Evolutionary conservation across 2,888 invertebrate genomes (phyloP).

Genomic region (Erebia aethiops): DNA sequence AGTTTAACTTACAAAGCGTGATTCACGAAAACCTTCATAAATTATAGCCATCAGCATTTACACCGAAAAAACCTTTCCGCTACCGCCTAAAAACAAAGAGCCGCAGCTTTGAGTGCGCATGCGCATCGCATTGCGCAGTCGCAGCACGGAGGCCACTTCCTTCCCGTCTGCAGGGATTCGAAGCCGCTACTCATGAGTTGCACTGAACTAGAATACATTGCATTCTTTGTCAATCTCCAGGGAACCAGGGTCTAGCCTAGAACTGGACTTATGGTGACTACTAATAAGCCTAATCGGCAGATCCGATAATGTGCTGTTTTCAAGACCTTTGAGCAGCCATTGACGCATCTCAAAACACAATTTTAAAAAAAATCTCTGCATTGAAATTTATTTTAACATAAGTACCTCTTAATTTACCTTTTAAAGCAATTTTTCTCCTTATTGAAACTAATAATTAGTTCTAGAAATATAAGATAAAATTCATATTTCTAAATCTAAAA

Average conservation of each 20-base stretch:
- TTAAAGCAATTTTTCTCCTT: no score
- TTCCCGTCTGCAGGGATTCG: slow-evolving; percentile 69
- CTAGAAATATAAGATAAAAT: no score
- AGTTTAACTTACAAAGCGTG: neutral
- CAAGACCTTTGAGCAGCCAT: no score
- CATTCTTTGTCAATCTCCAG: slow-evolving; percentile 17
- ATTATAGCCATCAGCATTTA: slow-evolving; percentile 2
- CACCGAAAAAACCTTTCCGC: slow-evolving; percentile 17
- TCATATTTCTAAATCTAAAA: no score
- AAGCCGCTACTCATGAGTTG: slow-evolving; percentile 20
- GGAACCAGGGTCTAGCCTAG: neutral
- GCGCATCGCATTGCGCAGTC: slow-evolving; percentile 54
- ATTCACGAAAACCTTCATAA: slow-evolving; percentile 4
- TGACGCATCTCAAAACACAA: no score
- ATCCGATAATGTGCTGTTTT: no score
- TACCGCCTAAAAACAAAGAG: slow-evolving; percentile 26
- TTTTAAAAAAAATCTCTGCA: no score
- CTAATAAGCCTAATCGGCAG: no score
- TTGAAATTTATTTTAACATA: no score
- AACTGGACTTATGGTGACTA: neutral
- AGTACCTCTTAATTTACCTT: no score
- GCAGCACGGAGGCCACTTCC: slow-evolving; percentile 65
- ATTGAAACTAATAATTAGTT: no score
- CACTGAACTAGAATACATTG: slow-evolving; percentile 15
- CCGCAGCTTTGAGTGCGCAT: slow-evolving; percentile 33